These are phyloP conservation scores for Drepana arcuata DNA, from an alignment of 1,140 invertebrate species.

Conservation along the genomic window DNA sequence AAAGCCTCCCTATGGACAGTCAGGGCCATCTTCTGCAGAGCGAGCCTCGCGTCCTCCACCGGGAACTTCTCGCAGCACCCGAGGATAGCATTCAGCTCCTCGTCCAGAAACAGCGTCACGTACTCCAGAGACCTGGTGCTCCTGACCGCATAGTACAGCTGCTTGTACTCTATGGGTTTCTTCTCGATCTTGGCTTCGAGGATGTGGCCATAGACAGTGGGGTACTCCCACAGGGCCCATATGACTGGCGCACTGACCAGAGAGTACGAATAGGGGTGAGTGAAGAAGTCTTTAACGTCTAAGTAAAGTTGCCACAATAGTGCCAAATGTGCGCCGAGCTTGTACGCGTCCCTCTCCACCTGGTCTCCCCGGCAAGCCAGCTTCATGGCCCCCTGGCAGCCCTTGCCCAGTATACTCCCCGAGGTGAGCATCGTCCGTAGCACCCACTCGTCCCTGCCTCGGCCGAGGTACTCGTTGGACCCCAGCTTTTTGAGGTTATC, in stretches of 20 bases:
- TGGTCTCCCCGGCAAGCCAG: conserved; percentile 79
- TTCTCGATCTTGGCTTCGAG: conserved; percentile 42
- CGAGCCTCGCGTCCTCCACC: conserved; percentile 39
- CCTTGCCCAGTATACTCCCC: conserved; percentile 85
- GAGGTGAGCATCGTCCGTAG: conserved; percentile 82
- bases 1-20: conserved; percentile 42
- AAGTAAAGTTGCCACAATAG: conserved; percentile 82
- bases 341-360: conserved; percentile 79
- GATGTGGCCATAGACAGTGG: conserved; percentile 74
- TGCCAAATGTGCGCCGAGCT: conserved; percentile 88
- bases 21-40: conserved; percentile 54
- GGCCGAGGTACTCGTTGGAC: conserved; percentile 66
- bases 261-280: conserved; percentile 70
- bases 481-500: conserved; percentile 48
- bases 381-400: conserved; percentile 85
- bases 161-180: conserved; percentile 38
- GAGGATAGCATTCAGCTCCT: conserved; percentile 41
- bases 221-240: conserved; percentile 81
- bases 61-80: conserved; percentile 41
- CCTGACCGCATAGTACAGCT: conserved; percentile 49
- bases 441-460: conserved; percentile 85
- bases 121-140: conserved; percentile 53
- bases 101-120: conserved; percentile 39
- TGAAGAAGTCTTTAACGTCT: conserved; percentile 72
- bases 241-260: conserved; percentile 84